phyloP scores from a whole-genome alignment of 2,113 vertebrate genomes.

The Hippoglossus stenolepis region DNA sequence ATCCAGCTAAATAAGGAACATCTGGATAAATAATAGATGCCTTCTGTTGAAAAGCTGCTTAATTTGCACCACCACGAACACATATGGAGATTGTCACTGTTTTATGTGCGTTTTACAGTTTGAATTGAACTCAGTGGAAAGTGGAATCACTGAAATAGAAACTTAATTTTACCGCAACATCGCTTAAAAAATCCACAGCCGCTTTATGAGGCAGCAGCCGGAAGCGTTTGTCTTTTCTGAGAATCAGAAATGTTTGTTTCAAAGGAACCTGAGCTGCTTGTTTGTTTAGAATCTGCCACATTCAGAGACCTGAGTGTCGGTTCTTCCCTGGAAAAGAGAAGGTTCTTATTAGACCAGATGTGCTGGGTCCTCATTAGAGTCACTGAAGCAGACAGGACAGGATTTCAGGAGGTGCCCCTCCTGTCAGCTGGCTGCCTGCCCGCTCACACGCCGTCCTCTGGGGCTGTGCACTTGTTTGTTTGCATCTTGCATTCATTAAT shows the following conservation, averaged over 20 bases:
- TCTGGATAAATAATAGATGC: slow-evolving; percentile 61
- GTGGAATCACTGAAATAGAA: too few species aligned
- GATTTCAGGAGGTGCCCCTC: slow-evolving; percentile 46
- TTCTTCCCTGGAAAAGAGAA: not conserved
- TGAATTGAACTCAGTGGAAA: too few species aligned
- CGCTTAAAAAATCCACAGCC: too few species aligned
- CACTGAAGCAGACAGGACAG: slow-evolving; percentile 20
- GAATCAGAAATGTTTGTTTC: not conserved
- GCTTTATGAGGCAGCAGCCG: too few species aligned
- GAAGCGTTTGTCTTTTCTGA: too few species aligned
- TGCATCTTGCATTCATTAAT: not conserved
- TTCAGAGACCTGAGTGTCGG: not conserved
- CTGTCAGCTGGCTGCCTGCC: slow-evolving; percentile 52
- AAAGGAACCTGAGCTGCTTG: not conserved
- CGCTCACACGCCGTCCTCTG: slow-evolving; percentile 38
- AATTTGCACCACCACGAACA: not conserved
- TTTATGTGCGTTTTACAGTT: not conserved
- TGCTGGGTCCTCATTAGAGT: slow-evolving; percentile 63
- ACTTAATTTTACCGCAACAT: too few species aligned
- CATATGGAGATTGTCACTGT: not conserved
- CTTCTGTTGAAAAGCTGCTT: slow-evolving; percentile 25
- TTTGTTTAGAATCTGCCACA: not conserved
- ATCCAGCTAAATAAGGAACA: slow-evolving; percentile 37
- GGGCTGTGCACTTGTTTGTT: slow-evolving; percentile 10
- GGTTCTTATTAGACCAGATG: slow-evolving; percentile 58